Conservation (phyloP, 2,888 invertebrate species). For the Lepidonotus clava region DNA sequence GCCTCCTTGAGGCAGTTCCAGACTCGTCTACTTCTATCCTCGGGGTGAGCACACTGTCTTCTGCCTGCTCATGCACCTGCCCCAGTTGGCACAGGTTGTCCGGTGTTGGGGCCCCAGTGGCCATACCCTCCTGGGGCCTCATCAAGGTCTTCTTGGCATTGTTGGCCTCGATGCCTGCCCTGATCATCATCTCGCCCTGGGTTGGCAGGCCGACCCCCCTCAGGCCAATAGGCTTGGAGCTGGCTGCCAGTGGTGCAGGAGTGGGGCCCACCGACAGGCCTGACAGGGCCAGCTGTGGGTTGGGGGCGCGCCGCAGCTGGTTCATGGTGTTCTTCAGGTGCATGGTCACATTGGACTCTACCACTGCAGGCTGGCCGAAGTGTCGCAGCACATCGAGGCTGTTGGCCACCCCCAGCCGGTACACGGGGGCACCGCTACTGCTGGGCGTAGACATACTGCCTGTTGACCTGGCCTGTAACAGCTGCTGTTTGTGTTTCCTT, state of each 20-base stretch:
- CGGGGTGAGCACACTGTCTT: too few species aligned
- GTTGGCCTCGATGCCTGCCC: conserved; percentile 11
- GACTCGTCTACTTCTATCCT: too few species aligned
- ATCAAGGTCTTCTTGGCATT: neutral
- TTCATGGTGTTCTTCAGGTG: conserved; percentile 57
- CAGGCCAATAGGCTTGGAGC: neutral
- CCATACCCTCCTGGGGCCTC: neutral
- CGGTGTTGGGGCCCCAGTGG: neutral
- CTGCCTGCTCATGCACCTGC: too few species aligned
- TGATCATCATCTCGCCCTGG: conserved; percentile 2
- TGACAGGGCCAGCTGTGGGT: neutral
- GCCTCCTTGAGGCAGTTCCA: too few species aligned
- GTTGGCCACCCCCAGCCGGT: conserved; percentile 60
- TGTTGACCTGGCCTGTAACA: neutral
- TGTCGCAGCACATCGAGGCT: conserved; percentile 57
- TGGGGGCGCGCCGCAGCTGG: conserved; percentile 53
- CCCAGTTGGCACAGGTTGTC: too few species aligned
- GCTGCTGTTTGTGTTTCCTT: neutral
- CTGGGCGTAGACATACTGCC: neutral
- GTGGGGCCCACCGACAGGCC: neutral
- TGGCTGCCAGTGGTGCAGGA: neutral
- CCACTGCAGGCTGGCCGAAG: conserved; percentile 50
- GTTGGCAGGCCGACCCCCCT: neutral
- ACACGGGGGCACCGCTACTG: neutral
- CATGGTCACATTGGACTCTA: conserved; percentile 55